Base-by-base conservation (phyloP, 2,888 invertebrate genomes). In the Erynnis tages region DNA sequence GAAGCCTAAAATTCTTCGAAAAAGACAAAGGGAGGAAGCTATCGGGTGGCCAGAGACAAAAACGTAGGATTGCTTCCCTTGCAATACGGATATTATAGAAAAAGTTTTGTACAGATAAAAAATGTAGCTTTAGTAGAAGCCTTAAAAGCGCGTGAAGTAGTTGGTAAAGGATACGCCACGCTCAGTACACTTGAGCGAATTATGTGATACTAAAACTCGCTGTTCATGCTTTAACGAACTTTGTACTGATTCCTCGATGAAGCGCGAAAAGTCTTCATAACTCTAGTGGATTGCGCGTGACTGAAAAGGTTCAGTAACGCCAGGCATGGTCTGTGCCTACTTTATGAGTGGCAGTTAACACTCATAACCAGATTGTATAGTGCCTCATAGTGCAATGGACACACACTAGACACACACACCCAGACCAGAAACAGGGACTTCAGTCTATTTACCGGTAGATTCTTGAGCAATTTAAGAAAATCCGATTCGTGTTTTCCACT, bases 21-120 rank as follows among this genome's bases (percentile, higher is more conserved):
- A 65, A 65, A 62, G 68, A 84, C 87, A 87, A 87, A 85, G 83
- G 74, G 77, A 87, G 88, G 88, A 88, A 83, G 77, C 76, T 67
- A 69, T 69, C 73, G 77, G 82, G 82, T 82, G 82, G 82, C 66
- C 84, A 67, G 60, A 67, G 61, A 69, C 73, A 82, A 83, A 83
- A 82, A 80, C 75, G 69, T 78, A 76, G 73, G 71, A 65, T 72
- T 56, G 66, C 76, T 79, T 83, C 79, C 82, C 76, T 66, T 66
- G 66, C 60, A 55, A 60, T 61, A 60, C 71, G 75, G 80, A 77
- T 74, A 74, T n/a, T n/a, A n/a, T 62, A 65, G 66, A 77, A 83
- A 79, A 75, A 75, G 37, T 44, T 44, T 57, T 54, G 53, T 61
- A 55, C 63, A 65, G 60, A 71, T 58, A 67, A 67, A 65, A 66